Evolutionary conservation across 2,888 invertebrate species (phyloP), one percentile per base, ranked within the genome.

Genomic region (Dasysyrphus albostriatus): DNA sequence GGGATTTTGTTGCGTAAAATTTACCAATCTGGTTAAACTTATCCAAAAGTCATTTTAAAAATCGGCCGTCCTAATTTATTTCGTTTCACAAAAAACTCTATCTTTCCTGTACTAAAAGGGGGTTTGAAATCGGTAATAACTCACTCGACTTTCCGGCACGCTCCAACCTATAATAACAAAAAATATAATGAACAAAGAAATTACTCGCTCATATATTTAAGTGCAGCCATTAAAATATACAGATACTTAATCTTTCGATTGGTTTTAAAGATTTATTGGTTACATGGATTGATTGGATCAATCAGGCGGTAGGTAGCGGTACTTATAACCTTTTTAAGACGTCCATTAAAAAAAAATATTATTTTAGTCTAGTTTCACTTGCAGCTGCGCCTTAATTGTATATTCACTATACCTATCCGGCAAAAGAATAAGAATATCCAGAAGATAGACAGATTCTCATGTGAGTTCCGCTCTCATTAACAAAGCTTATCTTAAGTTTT

Each of bases 401-500:
- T 69, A 37, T 49, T 67, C 49, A 7, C 39, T 69, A n/a, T n/a
- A n/a, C n/a, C 39, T 51, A 10, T n/a, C 10, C 39, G 29, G 7
- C 1, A n/a, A 32, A 29, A 32, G 39, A 39, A 39, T 39, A 29
- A 1, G 24, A 19, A 19, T 39, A 51, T 6, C 37, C 5, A 54
- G n/a, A 54, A n/a, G 39, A 69, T 24, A 39, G 51, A 69, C 5
- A 47, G 10, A 12, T 67, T 76, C 56, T 67, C 47, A 70, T 69
- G 34, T 63, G 69, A 69, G 75, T 75, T 82, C 81, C 81, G 75
- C 81, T 67, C 69, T 77, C 29, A 67, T 74, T 59, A 59, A 61
- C 51, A 51, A 65, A 59, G 54, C 29, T 47, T 44, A 37, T 69
- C 49, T 69, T 37, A 39, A 8, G 9, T 69, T 69, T 69, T 69